Evolutionary conservation across 2,797 vertebrate species (phyloP), one percentile per base, ranked within the genome.

Genomic region (Falco berigora): DNA sequence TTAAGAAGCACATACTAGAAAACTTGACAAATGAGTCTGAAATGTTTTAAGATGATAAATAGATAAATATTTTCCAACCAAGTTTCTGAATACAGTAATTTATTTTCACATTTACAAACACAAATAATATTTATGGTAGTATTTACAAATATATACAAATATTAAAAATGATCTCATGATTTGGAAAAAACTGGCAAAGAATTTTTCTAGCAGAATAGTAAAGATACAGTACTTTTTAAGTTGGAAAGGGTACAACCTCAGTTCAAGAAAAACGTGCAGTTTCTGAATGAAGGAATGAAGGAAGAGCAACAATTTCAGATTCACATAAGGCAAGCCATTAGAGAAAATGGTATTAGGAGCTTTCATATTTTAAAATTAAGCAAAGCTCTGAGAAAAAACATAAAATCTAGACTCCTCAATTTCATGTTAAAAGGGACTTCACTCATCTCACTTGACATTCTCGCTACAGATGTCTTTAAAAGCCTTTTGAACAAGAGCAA

Each of bases 91-190:
- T 93, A 86, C 30, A 84, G 82, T 27, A 69, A 86, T 97, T 97
- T 97, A 97, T 97, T 97, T 96, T 97, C n/a, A 96, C 79, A 95
- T 89, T 94, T 81, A 95, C 38, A 88, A 71, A 94, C 87, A 97
- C 32, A 17, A 77, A 96, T 74, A 96, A 96, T 96, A 97, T 94
- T 95, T 97, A 95, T 83, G 84, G 81, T 47, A 40, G 4, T 96
- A 97, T 97, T 97, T 97, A 98, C 97, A 98, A 90, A 58, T 96
- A 97, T 96, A 91, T 86, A 98, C 95, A 97, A 74, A 89, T 73
- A 90, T 36, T 85, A 56, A 94, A 92, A 61, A 9, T 7, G 46
- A 75, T 13, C 32, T 75, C 47, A 67, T 5, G 1, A 58, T 76
- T 62, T 77, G 10, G 67, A 79, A 82, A 89, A 77, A 79, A 40